Conservation (phyloP, 2,797 vertebrate species). For the Lacerta viridis region DNA sequence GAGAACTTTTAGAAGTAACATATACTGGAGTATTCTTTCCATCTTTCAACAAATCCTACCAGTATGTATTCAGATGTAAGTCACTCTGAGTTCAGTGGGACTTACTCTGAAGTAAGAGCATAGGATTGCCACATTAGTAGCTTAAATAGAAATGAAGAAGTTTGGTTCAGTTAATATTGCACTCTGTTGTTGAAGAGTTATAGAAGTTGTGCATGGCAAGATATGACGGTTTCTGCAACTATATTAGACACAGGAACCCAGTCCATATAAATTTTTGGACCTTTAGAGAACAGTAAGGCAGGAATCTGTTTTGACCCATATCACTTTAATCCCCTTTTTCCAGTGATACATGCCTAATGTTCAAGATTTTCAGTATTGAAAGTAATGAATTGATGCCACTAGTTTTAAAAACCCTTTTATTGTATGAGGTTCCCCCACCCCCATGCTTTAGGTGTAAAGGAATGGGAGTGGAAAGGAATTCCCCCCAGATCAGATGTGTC, state of each 20-base stretch:
- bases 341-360: neutral
- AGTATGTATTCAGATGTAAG: neutral
- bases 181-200: neutral
- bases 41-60: neutral
- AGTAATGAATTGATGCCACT: neutral
- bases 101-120: neutral
- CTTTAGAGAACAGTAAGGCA: neutral
- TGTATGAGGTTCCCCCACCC: neutral
- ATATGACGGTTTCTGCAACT: neutral
- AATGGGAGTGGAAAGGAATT: neutral
- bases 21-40: neutral
- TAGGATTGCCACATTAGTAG: neutral
- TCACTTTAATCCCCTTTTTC: neutral
- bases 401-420: neutral
- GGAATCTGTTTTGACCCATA: neutral
- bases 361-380: slow-evolving; percentile 3
- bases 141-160: neutral
- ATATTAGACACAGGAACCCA: neutral
- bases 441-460: neutral
- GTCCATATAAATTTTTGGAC: neutral
- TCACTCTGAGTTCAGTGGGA: neutral
- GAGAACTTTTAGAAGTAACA: slow-evolving; percentile 3
- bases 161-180: neutral
- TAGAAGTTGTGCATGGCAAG: neutral
- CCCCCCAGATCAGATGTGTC: neutral